Evolutionary conservation across 2,797 vertebrate genomes (phyloP), one percentile per base, ranked within the genome.

Genomic region (Catostomus latipinnis): DNA sequence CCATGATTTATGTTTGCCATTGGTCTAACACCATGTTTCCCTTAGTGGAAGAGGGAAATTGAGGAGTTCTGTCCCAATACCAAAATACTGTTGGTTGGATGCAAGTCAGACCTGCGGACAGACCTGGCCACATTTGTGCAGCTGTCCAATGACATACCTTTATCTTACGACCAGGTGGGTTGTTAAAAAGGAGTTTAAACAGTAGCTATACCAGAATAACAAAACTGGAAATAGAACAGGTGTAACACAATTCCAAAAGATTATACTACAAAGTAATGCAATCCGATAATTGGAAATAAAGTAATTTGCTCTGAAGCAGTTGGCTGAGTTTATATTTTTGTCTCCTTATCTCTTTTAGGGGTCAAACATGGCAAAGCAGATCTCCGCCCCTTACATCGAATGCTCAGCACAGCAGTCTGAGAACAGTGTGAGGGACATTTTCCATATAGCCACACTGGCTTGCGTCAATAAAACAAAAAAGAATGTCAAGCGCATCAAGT

Each of bases 351-450:
- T 74, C 49, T 72, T 73, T 22, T 82, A 96, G 96, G 96, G 95
- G 67, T 93, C 95, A 76, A 96, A 95, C 78, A 94, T 95, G 94
- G 95, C 96, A 84, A 96, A 96, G 79, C 95, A 96, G 91, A 95
- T 96, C 8, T 95, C 94, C 74, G 95, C 96, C 58, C 95, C 96
- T 57, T 96, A 96, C 60, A 96, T 96, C 0, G 96, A 96, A 80
- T 96, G 96, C 86, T 96, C 96, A n/a, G 94, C 96, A 48, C 85
- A 96, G 81, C 95, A 96, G 91, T 96, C 96, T 0, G 96, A 96
- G 85, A 96, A 96, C 88, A 96, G 96, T 0, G 95, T 96, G 84
- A 95, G 95, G 88, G 96, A 96, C 94, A 96, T 96, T 94, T 96
- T 96, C 75, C 95, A 96, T 1, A 94, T 96, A 16, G 95, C 96